phyloP scores from a whole-genome alignment of 2,888 invertebrate species.

The Polymixis lichenea region DNA sequence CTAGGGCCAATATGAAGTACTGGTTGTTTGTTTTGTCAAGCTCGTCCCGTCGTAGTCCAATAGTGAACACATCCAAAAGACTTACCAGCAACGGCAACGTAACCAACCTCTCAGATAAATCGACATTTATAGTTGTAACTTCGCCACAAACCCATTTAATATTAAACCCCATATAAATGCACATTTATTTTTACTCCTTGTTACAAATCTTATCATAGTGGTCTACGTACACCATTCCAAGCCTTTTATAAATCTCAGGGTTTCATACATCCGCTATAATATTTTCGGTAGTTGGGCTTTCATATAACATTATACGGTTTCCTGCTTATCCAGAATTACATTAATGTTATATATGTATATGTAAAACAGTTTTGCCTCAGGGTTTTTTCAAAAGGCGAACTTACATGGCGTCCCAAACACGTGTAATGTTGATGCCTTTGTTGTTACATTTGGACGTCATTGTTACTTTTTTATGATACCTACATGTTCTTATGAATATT shows the following conservation, averaged over 20 bases:
- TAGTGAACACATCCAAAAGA: too few species aligned
- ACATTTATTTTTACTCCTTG: not conserved
- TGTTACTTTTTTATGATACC: not conserved
- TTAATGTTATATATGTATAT: slow-evolving; percentile 8
- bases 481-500: not conserved
- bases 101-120: not conserved
- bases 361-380: slow-evolving; percentile 15
- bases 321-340: slow-evolving; percentile 25
- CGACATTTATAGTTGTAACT: not conserved
- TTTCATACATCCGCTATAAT: slow-evolving; percentile 24
- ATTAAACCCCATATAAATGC: not conserved
- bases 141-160: not conserved
- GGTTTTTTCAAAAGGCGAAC: slow-evolving; percentile 1
- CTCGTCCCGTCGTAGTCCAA: too few species aligned
- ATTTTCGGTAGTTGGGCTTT: slow-evolving; percentile 41
- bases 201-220: not conserved
- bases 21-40: too few species aligned
- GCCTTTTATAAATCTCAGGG: slow-evolving; percentile 10
- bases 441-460: not conserved
- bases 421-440: not conserved
- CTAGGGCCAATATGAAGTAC: too few species aligned
- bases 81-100: not conserved
- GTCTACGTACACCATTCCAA: slow-evolving; percentile 13
- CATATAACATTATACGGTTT: slow-evolving; percentile 37
- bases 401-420: slow-evolving; percentile 17